Evolutionary conservation across 1,140 invertebrate genomes (phyloP), one percentile per base, ranked within the genome.

Genomic region (Eupeodes corollae): DNA sequence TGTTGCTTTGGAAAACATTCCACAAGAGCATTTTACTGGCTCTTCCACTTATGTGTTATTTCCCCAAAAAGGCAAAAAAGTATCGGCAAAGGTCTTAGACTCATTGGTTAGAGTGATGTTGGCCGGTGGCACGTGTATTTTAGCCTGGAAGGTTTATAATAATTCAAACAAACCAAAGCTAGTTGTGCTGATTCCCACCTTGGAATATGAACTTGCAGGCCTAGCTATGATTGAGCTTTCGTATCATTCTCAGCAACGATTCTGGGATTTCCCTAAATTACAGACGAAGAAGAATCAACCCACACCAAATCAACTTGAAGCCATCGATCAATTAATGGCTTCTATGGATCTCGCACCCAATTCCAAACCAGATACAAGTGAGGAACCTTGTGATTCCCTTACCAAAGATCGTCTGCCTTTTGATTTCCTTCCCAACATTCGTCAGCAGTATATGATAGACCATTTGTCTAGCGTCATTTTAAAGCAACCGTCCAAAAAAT

Each of bases 121-220:
- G 3, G 10, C 50, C 2, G 50, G 47, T 2, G 42, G 58, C n/a
- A 47, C 52, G 9, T 56, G 51, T 1, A 61, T 67, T 6, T 52
- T 67, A 2, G 61, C 61, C 48, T 62, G 63, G 58, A 64, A 64
- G 41, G 53, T 67, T 5, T 67, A 48, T 35, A 67, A 55, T 31
- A 18, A n/a, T 10, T 54, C 52, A 43, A 63, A 63, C 32, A 61
- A 46, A 1, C 63, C 63, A 6, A 54, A 49, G 2, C 48, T 67
- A 41, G 63, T 67, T 2, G 55, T 63, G 6, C 42, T 67, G 8
- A 12, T 64, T 10, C 63, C 63, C 0, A 56, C 63, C 13, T 33
- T 55, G 42, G 48, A 47, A 38, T 41, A 42, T 9, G 40, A 50
- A 2, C 63, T 59, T 13, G 61, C 63, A 3, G 33, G 42, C 0